Conservation (phyloP, 1,140 invertebrate genomes). For the Aphelenchoides besseyi region DNA sequence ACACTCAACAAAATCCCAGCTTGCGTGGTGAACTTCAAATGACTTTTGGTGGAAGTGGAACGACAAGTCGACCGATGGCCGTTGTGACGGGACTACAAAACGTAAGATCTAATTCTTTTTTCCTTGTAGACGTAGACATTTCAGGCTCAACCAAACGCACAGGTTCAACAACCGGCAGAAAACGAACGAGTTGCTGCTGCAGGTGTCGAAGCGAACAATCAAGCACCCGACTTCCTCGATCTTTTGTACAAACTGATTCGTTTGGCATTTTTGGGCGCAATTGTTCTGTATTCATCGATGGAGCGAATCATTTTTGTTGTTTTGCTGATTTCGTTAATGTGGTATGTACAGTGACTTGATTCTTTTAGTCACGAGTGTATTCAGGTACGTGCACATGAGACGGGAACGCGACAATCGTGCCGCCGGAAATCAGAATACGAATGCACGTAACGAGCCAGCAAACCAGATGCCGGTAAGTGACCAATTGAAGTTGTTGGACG, state of each 20-base stretch:
- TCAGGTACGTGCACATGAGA: slow-evolving; percentile 1
- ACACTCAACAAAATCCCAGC: not conserved
- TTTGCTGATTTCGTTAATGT: slow-evolving; percentile 24
- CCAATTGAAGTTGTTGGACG: not conserved
- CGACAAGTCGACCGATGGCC: not conserved
- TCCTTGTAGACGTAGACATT: not conserved
- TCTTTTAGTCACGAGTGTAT: not conserved
- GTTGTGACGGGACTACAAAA: not conserved
- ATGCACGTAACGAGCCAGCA: not conserved
- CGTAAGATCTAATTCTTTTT: not conserved
- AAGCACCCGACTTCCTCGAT: slow-evolving; percentile 10
- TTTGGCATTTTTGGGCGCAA: slow-evolving; percentile 11
- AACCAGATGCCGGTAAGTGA: not conserved
- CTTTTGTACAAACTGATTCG: slow-evolving; percentile 26
- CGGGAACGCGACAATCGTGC: slow-evolving; percentile 19
- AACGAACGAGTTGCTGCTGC: not conserved
- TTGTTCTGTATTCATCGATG: slow-evolving; percentile 25
- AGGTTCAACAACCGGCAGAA: not conserved
- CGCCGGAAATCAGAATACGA: not conserved
- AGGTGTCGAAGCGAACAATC: slow-evolving; percentile 5
- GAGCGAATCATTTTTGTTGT: slow-evolving; percentile 25
- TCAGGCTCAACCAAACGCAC: not conserved
- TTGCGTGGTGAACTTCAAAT: not conserved
- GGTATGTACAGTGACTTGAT: slow-evolving; percentile 22
- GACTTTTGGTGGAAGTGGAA: no score